Percentiles rank a stretch among this genome's conserved stretches.
Conservation (phyloP, 1,140 invertebrate genomes). For the Euura lappo region DNA sequence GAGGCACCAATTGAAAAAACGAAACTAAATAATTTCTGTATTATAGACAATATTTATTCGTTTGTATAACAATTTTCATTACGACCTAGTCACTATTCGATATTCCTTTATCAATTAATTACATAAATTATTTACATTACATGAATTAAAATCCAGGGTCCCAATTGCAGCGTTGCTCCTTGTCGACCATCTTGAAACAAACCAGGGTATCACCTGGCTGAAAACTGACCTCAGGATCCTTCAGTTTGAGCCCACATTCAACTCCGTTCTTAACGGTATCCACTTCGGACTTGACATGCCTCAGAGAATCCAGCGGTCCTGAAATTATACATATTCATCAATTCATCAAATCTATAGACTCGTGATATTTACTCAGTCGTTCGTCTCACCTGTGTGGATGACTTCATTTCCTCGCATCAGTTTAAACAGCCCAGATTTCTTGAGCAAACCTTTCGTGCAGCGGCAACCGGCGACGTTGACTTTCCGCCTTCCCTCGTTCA, state of each 20-base stretch:
- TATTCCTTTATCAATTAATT: neutral
- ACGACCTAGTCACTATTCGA: neutral
- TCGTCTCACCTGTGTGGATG: constrained; percentile 73
- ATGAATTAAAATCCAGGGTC: constrained; percentile 78
- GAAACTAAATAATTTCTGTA: too few species aligned
- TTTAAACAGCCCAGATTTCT: constrained; percentile 72
- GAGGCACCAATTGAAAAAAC: too few species aligned
- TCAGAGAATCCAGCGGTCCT: constrained; percentile 82
- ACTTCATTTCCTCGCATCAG: constrained; percentile 74
- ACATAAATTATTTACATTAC: constrained; percentile 9
- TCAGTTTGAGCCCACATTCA: constrained; percentile 87
- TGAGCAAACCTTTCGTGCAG: constrained; percentile 80
- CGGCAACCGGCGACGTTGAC: constrained; percentile 87
- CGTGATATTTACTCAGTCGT: too few species aligned
- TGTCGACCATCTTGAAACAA: constrained; percentile 75
- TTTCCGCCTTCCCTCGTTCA: constrained; percentile 83
- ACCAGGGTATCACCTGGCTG: constrained; percentile 79
- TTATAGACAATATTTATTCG: neutral
- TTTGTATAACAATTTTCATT: neutral
- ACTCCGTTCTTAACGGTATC: constrained; percentile 80
- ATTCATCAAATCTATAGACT: too few species aligned
- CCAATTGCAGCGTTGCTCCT: constrained; percentile 76
- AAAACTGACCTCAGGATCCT: constrained; percentile 69
- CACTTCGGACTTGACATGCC: constrained; percentile 89
- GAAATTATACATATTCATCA: neutral